These are phyloP conservation scores for Pogonophryne albipinna DNA, from an alignment of 2,797 vertebrate species.

Conservation along the genomic window DNA sequence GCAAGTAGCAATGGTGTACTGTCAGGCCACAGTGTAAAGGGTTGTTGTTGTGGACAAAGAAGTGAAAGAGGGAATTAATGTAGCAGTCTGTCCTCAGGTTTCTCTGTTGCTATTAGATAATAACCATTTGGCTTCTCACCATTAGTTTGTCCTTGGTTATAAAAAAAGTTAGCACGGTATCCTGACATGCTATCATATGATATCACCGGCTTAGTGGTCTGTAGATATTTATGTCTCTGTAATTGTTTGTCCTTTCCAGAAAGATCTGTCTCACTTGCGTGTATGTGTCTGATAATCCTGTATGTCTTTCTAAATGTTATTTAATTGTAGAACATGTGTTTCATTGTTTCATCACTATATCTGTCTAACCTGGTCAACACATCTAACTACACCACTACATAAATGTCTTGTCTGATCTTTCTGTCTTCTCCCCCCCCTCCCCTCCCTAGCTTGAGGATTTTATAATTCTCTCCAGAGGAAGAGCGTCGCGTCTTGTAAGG, in stretches of 20 bases:
- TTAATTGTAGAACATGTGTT: slow-evolving; percentile 36
- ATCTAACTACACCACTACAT: slow-evolving; percentile 43
- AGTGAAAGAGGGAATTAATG: slow-evolving; percentile 22
- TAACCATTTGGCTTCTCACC: slow-evolving; percentile 32
- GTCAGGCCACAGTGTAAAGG: background rate
- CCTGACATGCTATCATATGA: slow-evolving; percentile 22
- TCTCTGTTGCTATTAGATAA: slow-evolving; percentile 16
- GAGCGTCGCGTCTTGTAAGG: slow-evolving; percentile 82
- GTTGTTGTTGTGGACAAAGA: background rate
- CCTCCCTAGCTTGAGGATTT: slow-evolving; percentile 84
- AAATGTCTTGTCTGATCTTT: slow-evolving; percentile 78
- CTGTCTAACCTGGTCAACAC: slow-evolving; percentile 46
- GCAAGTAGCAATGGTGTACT: no score
- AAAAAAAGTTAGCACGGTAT: slow-evolving; percentile 23
- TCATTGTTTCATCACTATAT: slow-evolving; percentile 39
- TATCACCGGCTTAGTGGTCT: slow-evolving; percentile 1
- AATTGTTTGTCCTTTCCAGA: slow-evolving; percentile 37
- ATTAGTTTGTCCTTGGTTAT: slow-evolving; percentile 40
- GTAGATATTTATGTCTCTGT: slow-evolving; percentile 26
- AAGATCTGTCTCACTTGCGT: background rate
- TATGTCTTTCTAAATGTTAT: slow-evolving; percentile 4
- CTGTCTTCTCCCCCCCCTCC: slow-evolving; percentile 68
- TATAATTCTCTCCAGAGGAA: slow-evolving; percentile 86
- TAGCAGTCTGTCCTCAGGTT: background rate
- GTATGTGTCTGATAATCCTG: slow-evolving; percentile 6